Conservation (phyloP, 2,888 invertebrate species). For the Celastrina argiolus region DNA sequence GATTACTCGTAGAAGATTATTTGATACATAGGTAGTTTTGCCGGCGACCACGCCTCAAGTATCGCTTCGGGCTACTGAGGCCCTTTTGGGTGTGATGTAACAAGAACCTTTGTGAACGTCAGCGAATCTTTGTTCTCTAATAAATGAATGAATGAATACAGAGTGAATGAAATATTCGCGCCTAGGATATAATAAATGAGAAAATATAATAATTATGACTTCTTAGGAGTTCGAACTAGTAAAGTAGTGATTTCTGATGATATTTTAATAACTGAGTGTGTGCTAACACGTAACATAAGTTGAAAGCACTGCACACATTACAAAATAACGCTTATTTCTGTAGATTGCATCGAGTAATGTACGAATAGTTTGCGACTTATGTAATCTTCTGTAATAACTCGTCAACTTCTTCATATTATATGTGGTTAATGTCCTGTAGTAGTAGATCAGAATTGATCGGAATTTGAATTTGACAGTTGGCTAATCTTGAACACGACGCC, state of each 20-base stretch:
- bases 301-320: background rate
- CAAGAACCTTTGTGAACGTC: background rate
- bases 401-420: slow-evolving; percentile 12
- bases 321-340: slow-evolving; percentile 3
- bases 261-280: background rate
- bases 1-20: background rate
- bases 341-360: slow-evolving; percentile 10
- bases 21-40: background rate
- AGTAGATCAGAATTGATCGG: too few relatives aligned
- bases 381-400: background rate
- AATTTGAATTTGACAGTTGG: too few relatives aligned
- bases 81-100: slow-evolving; percentile 9
- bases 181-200: too few relatives aligned
- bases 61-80: background rate
- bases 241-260: too few relatives aligned
- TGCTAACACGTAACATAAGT: background rate
- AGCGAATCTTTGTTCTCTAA: background rate
- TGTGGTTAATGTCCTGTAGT: background rate
- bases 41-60: background rate
- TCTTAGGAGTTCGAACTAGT: too few relatives aligned
- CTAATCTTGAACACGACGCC: too few relatives aligned
- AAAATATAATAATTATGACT: too few relatives aligned
- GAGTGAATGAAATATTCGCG: background rate
- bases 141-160: background rate
- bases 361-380: slow-evolving; percentile 2